Evolutionary conservation across 2,113 vertebrate genomes (phyloP), one percentile per base, ranked within the genome.

Genomic region (Tachysurus vachellii): DNA sequence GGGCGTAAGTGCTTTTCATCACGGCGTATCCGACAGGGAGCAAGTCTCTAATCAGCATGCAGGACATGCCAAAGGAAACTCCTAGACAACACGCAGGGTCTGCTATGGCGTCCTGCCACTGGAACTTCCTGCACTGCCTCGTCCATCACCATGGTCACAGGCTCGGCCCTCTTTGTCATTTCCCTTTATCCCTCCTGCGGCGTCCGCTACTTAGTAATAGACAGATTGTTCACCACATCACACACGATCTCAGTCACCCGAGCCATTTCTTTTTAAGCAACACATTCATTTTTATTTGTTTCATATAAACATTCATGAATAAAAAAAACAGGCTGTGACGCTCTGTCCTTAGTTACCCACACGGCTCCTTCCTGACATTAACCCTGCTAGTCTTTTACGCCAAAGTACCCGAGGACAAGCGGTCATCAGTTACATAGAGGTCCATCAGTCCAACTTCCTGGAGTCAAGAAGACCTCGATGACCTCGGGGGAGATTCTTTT

Each of bases 11-110:
- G 26, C 75, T 84, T 88, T 77, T 59, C 68, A 85, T 84, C 16
- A 23, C 73, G 17, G 71, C 79, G 53, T 53, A 88, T 84, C 88
- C 82, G 82, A 81, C 61, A 70, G 71, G 61, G 70, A 83, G 86
- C 83, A 54, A 59, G 57, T 77, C 83, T 62, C 70, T 85, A 89
- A 92, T 92, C 89, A 90, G 84, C 92, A 91, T 91, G 91, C 92
- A 90, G 91, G 26, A 71, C 85, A 84, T 92, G 88, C 90, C 88
- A 79, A 88, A 14, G 9, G 85, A 64, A 91, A 93, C 90, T 88
- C 94, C 92, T 91, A 91, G 94, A 91, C 93, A 89, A 94, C 94
- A 53, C 83, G 23, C 79, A 88, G 90, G 91, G 90, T 82, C 86
- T 79, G 64, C 54, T 1, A 91, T 88, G 91, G 92, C 85, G 85